A percentile compares a stretch with the other conserved stretches of the same genome.
These are phyloP conservation scores for Hypotaenidia philippensis DNA, from an alignment of 2,797 vertebrate species.

Conservation along the genomic window DNA sequence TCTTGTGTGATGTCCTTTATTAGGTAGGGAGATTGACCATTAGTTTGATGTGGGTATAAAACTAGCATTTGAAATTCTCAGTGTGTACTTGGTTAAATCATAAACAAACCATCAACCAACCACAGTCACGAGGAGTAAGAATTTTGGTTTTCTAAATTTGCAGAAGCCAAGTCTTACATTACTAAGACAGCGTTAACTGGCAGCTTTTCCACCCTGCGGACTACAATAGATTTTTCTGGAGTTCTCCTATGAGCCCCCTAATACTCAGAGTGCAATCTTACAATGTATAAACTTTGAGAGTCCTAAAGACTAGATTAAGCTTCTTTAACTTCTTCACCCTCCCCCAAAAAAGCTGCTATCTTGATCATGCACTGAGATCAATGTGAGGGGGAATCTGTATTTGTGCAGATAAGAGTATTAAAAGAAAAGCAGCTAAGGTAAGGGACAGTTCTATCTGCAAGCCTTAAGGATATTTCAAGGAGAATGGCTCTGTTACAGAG, in stretches of 20 bases:
- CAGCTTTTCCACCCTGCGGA: neutral
- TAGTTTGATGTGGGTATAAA: neutral
- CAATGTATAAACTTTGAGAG: neutral
- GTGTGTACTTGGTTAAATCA: neutral
- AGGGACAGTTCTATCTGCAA: neutral
- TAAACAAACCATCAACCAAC: neutral
- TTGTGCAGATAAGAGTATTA: neutral
- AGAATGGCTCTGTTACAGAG: neutral
- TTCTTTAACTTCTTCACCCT: neutral
- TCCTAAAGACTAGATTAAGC: neutral
- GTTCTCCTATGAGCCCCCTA: neutral
- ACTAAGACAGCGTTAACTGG: neutral
- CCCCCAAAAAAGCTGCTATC: neutral
- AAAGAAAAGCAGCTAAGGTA: neutral
- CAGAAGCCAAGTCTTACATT: neutral
- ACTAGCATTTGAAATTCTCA: neutral
- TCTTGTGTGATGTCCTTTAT: neutral
- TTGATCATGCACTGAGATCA: neutral
- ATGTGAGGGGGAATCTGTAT: neutral
- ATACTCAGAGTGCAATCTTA: neutral
- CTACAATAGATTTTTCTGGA: neutral
- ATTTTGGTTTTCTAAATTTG: neutral
- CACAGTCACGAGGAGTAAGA: fast-evolving
- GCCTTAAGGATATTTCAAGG: neutral
- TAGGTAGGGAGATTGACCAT: neutral